Evolutionary conservation across 2,113 vertebrate genomes (phyloP).

Genomic region (Archocentrus centrarchus): DNA sequence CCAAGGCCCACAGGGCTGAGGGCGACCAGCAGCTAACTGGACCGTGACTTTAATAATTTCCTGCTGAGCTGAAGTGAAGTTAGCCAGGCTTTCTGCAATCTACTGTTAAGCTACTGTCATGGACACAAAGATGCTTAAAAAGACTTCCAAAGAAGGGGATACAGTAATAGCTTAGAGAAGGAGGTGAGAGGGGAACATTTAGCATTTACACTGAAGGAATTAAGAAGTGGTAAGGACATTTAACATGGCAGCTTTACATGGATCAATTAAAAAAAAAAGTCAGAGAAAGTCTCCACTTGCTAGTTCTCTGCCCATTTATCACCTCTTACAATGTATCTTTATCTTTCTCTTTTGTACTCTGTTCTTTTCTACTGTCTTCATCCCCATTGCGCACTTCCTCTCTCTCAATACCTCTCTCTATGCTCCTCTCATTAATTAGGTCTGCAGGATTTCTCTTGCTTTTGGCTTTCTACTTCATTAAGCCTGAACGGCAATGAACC

Average conservation of each 20-base stretch:
- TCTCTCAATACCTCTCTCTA: neutral
- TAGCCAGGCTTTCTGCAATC: conserved; percentile 36
- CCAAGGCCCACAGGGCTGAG: conserved; percentile 49
- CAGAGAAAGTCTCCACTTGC: neutral
- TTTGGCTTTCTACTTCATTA: conserved; percentile 73
- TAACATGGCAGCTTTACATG: conserved; percentile 31
- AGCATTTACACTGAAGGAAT: conserved; percentile 38
- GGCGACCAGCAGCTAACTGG: conserved; percentile 62
- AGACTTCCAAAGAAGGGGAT: conserved; percentile 46
- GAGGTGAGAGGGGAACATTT: conserved; percentile 26
- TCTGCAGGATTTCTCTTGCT: conserved; percentile 53
- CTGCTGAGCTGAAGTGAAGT: conserved; percentile 60
- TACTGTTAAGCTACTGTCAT: conserved; percentile 20
- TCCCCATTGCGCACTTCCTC: conserved; percentile 9
- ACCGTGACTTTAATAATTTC: conserved; percentile 79
- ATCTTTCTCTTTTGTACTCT: conserved; percentile 13
- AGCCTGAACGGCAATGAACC: conserved; percentile 45
- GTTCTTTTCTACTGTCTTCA: conserved; percentile 23
- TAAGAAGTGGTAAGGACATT: conserved; percentile 38
- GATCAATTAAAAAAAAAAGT: conserved; percentile 50
- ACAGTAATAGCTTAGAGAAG: conserved; percentile 14
- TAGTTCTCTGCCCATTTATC: conserved; percentile 16
- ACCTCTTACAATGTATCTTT: conserved; percentile 33
- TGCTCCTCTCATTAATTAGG: conserved; percentile 59
- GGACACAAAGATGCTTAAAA: conserved; percentile 48